A percentile compares a stretch with the other conserved stretches of the same genome.
These are phyloP conservation scores for Autographa pulchrina DNA, from an alignment of 2,888 invertebrate species.

Conservation along the genomic window DNA sequence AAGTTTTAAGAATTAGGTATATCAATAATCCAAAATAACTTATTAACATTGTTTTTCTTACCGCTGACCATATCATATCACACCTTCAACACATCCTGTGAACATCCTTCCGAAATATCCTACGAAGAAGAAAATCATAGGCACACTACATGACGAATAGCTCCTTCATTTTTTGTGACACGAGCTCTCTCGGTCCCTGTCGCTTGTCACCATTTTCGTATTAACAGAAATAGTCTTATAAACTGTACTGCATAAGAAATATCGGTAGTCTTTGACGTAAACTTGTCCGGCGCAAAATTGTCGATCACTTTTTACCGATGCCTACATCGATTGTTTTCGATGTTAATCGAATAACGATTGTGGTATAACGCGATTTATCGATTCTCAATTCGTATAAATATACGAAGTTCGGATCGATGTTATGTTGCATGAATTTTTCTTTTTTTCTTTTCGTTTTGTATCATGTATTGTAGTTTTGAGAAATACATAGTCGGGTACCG, in stretches of 20 bases:
- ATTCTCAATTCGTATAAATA: conserved; percentile 42
- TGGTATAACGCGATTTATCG: conserved; percentile 57
- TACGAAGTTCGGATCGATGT: conserved; percentile 20
- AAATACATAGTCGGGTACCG: too few species aligned
- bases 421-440: conserved; percentile 42
- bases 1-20: too few species aligned
- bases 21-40: too few species aligned
- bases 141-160: conserved; percentile 47
- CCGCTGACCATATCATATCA: too few species aligned
- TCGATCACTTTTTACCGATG: conserved; percentile 66
- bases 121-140: conserved; percentile 13
- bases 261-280: conserved; percentile 61
- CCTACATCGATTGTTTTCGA: conserved; percentile 68
- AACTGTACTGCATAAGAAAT: conserved; percentile 62
- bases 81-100: too few species aligned
- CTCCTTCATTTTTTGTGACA: conserved; percentile 57
- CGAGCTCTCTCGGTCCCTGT: conserved; percentile 26
- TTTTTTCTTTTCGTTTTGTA: conserved; percentile 8
- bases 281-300: conserved; percentile 63
- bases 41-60: too few species aligned
- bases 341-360: conserved; percentile 64
- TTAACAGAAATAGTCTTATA: conserved; percentile 69
- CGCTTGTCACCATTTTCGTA: conserved; percentile 64
- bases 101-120: background rate
- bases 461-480: background rate